Evolutionary conservation across 2,888 invertebrate species (phyloP).

Genomic region (Metellina segmentata): DNA sequence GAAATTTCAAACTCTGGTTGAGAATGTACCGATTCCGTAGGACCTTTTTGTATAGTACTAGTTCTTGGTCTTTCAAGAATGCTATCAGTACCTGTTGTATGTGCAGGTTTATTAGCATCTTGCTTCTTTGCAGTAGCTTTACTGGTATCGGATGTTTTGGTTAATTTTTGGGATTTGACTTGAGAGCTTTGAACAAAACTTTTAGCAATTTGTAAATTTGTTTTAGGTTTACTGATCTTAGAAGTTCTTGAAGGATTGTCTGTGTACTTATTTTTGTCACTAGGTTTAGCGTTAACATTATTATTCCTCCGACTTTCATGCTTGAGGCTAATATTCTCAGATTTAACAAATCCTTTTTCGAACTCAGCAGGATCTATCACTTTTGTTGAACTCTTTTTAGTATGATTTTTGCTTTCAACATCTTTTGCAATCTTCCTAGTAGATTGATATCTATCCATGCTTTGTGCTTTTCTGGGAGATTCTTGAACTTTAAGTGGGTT

Average conservation of each 20-base stretch:
- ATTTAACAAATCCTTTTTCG: not conserved
- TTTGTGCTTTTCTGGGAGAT: slow-evolving; percentile 63
- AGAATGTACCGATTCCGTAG: slow-evolving; percentile 6
- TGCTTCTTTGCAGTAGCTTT: slow-evolving; percentile 9
- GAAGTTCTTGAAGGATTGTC: slow-evolving; percentile 5
- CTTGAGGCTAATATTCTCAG: not conserved
- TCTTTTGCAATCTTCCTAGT: not conserved
- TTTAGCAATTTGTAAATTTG: slow-evolving; percentile 70
- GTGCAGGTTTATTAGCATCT: not conserved
- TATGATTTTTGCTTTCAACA: not conserved
- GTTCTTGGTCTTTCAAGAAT: slow-evolving; percentile 65
- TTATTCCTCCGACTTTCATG: not conserved
- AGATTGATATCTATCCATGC: slow-evolving; percentile 46
- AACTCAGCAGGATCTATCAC: not conserved
- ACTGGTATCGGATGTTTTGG: not conserved
- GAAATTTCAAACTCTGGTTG: not conserved
- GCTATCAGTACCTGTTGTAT: not conserved
- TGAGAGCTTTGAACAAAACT: slow-evolving; percentile 61
- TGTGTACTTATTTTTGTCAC: not conserved
- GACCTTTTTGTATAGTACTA: slow-evolving; percentile 65
- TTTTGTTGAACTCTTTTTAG: not conserved
- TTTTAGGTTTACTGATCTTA: slow-evolving; percentile 33
- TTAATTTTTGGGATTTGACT: slow-evolving; percentile 1
- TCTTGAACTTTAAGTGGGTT: slow-evolving; percentile 17
- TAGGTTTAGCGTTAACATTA: not conserved